Conservation (phyloP, 2,797 vertebrate species). For the Neosilurus mollespiculum region DNA sequence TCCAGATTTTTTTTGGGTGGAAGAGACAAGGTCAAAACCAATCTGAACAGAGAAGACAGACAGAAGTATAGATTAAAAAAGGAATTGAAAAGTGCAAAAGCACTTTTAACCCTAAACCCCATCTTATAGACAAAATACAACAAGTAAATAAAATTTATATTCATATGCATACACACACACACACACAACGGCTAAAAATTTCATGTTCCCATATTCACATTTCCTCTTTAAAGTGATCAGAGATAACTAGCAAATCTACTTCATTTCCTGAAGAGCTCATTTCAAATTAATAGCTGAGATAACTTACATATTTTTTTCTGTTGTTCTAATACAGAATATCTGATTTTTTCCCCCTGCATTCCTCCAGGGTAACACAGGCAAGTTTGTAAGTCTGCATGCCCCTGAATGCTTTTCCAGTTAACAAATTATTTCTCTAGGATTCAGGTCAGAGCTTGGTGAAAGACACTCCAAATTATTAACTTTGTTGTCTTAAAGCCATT, state of each 20-base stretch:
- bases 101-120: neutral
- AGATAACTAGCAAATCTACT: too few species aligned
- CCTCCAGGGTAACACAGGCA: too few species aligned
- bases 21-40: neutral
- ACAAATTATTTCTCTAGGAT: neutral
- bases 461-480: neutral
- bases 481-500: neutral
- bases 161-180: too few species aligned
- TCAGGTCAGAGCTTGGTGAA: neutral
- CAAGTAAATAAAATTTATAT: neutral
- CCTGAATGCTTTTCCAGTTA: neutral
- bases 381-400: neutral
- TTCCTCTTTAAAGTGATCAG: too few species aligned
- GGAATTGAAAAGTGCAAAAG: neutral
- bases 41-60: too few species aligned
- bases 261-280: too few species aligned
- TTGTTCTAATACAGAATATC: too few species aligned
- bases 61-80: neutral
- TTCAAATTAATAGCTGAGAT: too few species aligned
- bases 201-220: too few species aligned
- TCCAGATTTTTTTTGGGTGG: neutral
- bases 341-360: too few species aligned
- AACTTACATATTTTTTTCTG: too few species aligned
- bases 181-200: too few species aligned
- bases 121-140: neutral